Evolutionary conservation across 2,888 invertebrate genomes (phyloP), one percentile per base, ranked within the genome.

Genomic region (Drosophila borborema): DNA sequence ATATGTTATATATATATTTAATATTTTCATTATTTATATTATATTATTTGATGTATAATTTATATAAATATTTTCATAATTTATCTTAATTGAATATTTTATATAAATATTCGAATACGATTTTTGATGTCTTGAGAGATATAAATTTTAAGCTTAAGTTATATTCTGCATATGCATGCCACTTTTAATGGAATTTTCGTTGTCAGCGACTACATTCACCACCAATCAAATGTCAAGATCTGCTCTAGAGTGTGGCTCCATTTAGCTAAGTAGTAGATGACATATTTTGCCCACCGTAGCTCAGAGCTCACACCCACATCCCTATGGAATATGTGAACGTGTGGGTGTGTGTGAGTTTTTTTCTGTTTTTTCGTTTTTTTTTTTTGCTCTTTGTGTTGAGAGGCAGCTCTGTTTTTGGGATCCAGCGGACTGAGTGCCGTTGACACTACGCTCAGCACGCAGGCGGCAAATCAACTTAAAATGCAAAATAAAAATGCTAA

Each of bases 391-490:
- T 36, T n/a, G 40, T 36, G 49, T 49, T 38, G 38, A 60, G 45
- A 14, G 59, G 53, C 51, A 55, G 53, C 64, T 66, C 20, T 43
- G 58, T 23, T 63, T 53, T 41, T 76, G 80, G 80, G 77, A 56
- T 76, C 45, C 62, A 60, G 9, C 49, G 45, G 76, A 66, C 66
- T 77, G 77, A 70, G 70, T 77, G 79, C 73, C 78, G 78, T 79
- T 81, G 77, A 77, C 81, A 78, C 81, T 78, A 65, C 46, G 72
- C 78, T 67, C 80, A 76, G 73, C 79, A 74, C 79, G 74, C 77
- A 77, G 81, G 66, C 83, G 89, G 74, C 82, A 82, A 72, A 75
- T 75, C 82, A 86, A 88, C 90, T 86, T 86, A 88, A 86, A 90
- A 86, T 86, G 88, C 90, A 90, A 86, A 86, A 88, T 80, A 74